A percentile compares a stretch with the other conserved stretches of the same genome.
These are phyloP conservation scores for Dicerorhinus sumatrensis DNA, from an alignment of 2,113 vertebrate species.

Conservation along the genomic window DNA sequence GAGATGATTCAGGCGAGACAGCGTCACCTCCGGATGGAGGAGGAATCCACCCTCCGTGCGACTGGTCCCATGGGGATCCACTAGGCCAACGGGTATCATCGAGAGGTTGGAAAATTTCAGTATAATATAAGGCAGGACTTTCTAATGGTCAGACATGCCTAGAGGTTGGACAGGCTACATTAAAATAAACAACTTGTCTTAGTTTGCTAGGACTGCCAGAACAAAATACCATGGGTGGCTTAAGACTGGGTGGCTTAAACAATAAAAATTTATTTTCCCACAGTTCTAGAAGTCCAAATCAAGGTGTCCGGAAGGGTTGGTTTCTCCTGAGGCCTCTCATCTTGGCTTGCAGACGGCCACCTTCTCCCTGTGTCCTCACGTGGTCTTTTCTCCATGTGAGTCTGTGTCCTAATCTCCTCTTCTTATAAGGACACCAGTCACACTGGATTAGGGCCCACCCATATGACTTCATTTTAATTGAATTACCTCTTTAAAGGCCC, in stretches of 20 bases:
- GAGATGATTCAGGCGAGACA: not conserved
- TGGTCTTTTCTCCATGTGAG: not conserved
- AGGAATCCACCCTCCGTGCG: fast-evolving
- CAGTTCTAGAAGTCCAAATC: not conserved
- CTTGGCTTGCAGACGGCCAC: not conserved
- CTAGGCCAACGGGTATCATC: fast-evolving
- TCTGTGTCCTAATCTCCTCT: not conserved
- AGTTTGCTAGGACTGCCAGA: not conserved
- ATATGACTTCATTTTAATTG: not conserved
- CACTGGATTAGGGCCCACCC: not conserved
- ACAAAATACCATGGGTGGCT: not conserved
- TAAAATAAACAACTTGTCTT: not conserved
- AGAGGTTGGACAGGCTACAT: fast-evolving
- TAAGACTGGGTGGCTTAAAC: not conserved
- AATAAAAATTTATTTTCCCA: not conserved
- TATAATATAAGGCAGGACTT: not conserved
- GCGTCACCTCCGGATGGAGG: not conserved
- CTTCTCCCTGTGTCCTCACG: fast-evolving
- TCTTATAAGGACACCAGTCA: not conserved
- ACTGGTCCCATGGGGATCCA: not conserved
- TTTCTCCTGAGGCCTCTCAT: not conserved
- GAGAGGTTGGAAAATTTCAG: fast-evolving
- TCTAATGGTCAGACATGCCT: not conserved
- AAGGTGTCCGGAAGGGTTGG: not conserved
- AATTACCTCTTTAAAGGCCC: not conserved